These are phyloP conservation scores for Gonioctena quinquepunctata DNA, from an alignment of 1,140 invertebrate species.

Conservation along the genomic window DNA sequence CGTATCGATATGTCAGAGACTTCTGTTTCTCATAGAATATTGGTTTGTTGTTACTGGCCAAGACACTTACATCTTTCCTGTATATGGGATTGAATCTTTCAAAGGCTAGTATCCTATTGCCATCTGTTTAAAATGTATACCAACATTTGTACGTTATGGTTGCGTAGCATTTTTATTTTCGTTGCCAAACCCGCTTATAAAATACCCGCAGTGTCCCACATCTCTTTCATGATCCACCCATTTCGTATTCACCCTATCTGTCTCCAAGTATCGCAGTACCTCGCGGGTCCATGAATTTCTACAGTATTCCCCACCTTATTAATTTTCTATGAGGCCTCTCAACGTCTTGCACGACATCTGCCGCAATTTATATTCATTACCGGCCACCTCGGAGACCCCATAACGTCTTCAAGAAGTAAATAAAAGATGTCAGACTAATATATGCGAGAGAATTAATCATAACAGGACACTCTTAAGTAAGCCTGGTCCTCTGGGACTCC, in stretches of 20 bases:
- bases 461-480: constrained; percentile 6
- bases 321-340: constrained; percentile 1
- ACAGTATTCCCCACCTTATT: neutral
- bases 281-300: neutral
- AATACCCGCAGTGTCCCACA: no score
- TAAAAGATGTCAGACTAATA: constrained; percentile 27
- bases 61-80: no score
- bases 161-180: no score
- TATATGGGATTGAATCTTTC: no score
- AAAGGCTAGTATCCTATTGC: no score
- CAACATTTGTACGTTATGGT: no score
- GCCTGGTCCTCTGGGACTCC: neutral
- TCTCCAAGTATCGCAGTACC: neutral
- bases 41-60: no score
- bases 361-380: constrained; percentile 13
- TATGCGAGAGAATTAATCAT: constrained; percentile 31
- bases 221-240: no score
- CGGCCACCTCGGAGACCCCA: neutral
- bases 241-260: neutral
- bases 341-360: neutral
- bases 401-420: constrained; percentile 19
- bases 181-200: no score
- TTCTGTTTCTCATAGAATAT: no score
- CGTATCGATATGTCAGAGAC: no score
- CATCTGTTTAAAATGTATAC: no score